Conservation (phyloP, 2,113 vertebrate genomes). For the Danio rerio region GRCz12tu NC_133185.1:24815001-24815500, state of each 20-base stretch:
- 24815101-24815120: slow-evolving; percentile 16
- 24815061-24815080: not conserved
- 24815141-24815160: slow-evolving; percentile 26
- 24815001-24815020: too few relatives aligned
- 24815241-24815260: slow-evolving; percentile 42
- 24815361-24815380: slow-evolving; percentile 36
- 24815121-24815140: slow-evolving; percentile 7
- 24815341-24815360: slow-evolving; percentile 35
- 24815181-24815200: slow-evolving; percentile 33
- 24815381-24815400: slow-evolving; percentile 41
- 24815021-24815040: too few relatives aligned
- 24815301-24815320: slow-evolving; percentile 51
- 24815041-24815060: too few relatives aligned
- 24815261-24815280: slow-evolving; percentile 42
- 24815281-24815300: slow-evolving; percentile 25
- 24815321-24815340: slow-evolving; percentile 35
- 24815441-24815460: slow-evolving; percentile 54
- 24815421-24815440: slow-evolving; percentile 35
- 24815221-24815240: slow-evolving; percentile 45
- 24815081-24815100: slow-evolving; percentile 14
- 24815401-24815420: slow-evolving; percentile 51
- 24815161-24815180: slow-evolving; percentile 40
- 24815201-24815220: slow-evolving; percentile 13
- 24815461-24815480: slow-evolving; percentile 51
- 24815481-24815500: slow-evolving; percentile 47